Evolutionary conservation across 2,113 vertebrate species (phyloP), one percentile per base, ranked within the genome.

Genomic region (Spheniscus mendiculus): DNA sequence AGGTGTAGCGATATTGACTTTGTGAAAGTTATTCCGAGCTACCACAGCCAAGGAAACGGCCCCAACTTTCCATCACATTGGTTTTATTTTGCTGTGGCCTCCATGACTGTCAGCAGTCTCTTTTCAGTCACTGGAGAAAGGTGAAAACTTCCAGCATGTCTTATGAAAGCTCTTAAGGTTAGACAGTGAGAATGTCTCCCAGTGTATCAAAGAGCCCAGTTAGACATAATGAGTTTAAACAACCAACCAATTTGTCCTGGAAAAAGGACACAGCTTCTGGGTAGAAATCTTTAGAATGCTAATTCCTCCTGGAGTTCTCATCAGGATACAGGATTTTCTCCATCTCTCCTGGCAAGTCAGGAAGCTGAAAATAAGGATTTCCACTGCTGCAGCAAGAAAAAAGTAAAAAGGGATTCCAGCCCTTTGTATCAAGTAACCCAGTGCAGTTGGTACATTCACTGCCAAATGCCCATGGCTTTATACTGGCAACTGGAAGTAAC

Each of bases 11-110:
- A 42, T 85, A 96, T 79, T 93, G 96, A 90, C 79, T 90, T 83
- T 58, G 55, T 78, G 89, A 87, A 93, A 76, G 84, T 82, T 94
- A 76, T 69, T 91, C 77, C 79, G 84, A 94, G 91, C 62, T 72
- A 44, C 80, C 30, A 44, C 36, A 76, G 86, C 62, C 87, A 89
- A 91, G 42, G 44, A 69, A 95, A 72, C 1, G 7, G 45, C 42
- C 73, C 42, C 49, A 76, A 6, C 17, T 94, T 96, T 66, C 84
- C n/a, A 58, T 96, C 72, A 42, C 23, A 6, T 42, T 38, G 34
- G 29, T 90, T 92, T 86, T 83, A 34, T 87, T 96, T 87, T 78
- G 59, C 52, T 36, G 72, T 63, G 59, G 72, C 32, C 70, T 79
- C 69, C 29, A 27, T 71, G 80, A 79, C 87, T 95, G 87, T 81